phyloP scores from a whole-genome alignment of 2,797 vertebrate genomes.

The Hyperoplus lanceolatus region DNA sequence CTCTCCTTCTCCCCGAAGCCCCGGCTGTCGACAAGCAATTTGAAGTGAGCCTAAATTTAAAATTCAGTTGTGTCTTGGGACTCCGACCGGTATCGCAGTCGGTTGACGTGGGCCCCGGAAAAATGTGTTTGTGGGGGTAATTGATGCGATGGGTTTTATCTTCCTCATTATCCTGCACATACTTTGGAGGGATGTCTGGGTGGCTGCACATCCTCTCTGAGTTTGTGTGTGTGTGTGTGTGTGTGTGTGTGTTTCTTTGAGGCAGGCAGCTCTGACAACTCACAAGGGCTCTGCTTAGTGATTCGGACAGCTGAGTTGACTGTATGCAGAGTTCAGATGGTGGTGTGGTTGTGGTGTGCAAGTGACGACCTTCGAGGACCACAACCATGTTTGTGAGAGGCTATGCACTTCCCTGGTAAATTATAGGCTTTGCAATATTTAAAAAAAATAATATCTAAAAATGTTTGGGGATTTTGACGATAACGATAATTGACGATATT shows the following conservation, averaged over 20 bases:
- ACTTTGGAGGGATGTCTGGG: constrained; percentile 55
- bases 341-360: constrained; percentile 42
- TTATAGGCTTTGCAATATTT: neutral
- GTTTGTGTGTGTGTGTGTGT: constrained; percentile 49
- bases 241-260: constrained; percentile 51
- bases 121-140: constrained; percentile 66
- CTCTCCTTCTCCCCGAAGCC: constrained; percentile 49
- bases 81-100: constrained; percentile 38
- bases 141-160: constrained; percentile 78
- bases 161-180: constrained; percentile 74
- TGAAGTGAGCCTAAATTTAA: constrained; percentile 85
- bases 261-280: constrained; percentile 64
- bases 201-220: constrained; percentile 52
- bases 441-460: too few relatives aligned
- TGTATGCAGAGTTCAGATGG: constrained; percentile 51
- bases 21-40: constrained; percentile 85
- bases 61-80: constrained; percentile 66
- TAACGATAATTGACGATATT: too few relatives aligned
- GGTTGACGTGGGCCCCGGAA: constrained; percentile 34
- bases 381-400: neutral
- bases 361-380: neutral
- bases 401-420: neutral
- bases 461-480: too few relatives aligned
- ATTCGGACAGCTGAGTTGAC: constrained; percentile 53
- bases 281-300: constrained; percentile 60